Conservation (phyloP, 2,113 vertebrate genomes). For the Gymnarchus niloticus region DNA sequence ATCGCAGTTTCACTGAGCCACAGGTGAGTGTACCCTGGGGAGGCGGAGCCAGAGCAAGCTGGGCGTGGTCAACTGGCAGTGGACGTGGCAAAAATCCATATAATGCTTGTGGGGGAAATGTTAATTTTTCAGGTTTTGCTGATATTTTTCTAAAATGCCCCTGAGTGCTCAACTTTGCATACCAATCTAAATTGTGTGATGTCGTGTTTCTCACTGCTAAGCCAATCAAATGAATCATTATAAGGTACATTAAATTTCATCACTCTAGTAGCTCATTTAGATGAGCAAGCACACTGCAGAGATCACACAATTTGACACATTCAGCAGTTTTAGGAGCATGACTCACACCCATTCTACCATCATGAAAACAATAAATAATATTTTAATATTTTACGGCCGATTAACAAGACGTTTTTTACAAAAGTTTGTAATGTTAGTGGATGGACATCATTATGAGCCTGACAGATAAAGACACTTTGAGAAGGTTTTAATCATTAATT, state of each 20-base stretch:
- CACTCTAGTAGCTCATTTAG: neutral
- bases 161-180: neutral
- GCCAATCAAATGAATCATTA: constrained; percentile 16
- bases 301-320: neutral
- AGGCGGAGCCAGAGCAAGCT: no score
- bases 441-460: neutral
- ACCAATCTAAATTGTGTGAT: neutral
- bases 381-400: no score
- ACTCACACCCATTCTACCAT: neutral
- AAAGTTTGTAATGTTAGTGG: neutral
- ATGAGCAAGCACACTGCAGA: neutral
- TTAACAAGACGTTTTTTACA: neutral
- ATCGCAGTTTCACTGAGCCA: no score
- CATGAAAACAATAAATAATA: neutral
- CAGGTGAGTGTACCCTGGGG: no score
- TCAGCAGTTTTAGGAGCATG: neutral
- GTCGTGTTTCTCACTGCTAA: neutral
- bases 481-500: neutral
- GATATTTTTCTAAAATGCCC: neutral
- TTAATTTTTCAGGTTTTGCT: constrained; percentile 1
- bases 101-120: neutral
- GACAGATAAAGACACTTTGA: neutral
- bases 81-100: no score
- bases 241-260: constrained; percentile 9
- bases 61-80: no score